Evolutionary conservation across 2,113 vertebrate genomes (phyloP).

Genomic region (Camelus dromedarius): DNA sequence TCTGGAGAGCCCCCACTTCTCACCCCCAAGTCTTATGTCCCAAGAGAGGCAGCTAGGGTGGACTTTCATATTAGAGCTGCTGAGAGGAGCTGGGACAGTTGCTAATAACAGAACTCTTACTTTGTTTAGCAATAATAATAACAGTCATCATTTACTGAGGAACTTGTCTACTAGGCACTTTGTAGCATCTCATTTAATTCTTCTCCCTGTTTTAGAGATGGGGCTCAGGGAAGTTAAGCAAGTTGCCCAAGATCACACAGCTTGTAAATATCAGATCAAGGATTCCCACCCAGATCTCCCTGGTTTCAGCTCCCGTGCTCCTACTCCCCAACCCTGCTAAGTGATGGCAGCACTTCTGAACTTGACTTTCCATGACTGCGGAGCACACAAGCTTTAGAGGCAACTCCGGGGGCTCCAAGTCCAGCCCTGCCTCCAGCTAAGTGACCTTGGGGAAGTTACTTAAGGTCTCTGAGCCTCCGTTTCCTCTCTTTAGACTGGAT

Average conservation of each 20-base stretch:
- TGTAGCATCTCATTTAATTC: neutral
- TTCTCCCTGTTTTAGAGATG: neutral
- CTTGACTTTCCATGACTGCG: neutral
- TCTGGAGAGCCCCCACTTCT: neutral
- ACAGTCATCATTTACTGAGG: neutral
- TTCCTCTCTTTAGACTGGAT: neutral
- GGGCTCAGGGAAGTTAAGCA: constrained; percentile 39
- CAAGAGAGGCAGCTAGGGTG: neutral
- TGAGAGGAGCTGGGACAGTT: neutral
- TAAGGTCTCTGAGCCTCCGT: neutral
- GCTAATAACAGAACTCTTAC: neutral
- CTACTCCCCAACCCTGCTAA: neutral
- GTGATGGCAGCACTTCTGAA: neutral
- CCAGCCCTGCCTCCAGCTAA: neutral
- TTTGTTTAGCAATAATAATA: neutral
- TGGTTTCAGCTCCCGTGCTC: neutral
- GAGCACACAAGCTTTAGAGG: neutral
- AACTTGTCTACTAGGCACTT: neutral
- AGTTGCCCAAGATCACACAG: neutral
- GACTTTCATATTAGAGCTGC: neutral
- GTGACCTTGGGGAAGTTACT: neutral
- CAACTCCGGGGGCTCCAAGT: neutral
- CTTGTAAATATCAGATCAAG: neutral
- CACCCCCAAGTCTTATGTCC: neutral
- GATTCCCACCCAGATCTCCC: neutral